Percentiles rank a stretch among this genome's conserved stretches.
These are phyloP conservation scores for Cataglyphis cursor DNA, from an alignment of 2,888 invertebrate genomes.

Conservation along the genomic window DNA sequence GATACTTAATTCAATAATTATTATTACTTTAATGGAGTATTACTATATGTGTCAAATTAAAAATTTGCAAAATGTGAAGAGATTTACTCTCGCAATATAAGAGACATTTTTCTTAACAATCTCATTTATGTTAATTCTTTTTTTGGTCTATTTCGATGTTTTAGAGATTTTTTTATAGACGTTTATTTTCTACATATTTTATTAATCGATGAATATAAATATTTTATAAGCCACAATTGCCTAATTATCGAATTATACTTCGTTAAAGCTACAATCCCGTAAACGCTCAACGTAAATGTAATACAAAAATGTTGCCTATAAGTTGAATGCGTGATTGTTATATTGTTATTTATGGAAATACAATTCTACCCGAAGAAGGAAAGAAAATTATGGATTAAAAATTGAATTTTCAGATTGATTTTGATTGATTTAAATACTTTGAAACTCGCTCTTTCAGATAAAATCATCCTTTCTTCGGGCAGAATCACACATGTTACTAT, in stretches of 20 bases:
- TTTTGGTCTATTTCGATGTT: background rate
- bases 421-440: background rate
- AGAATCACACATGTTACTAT: background rate
- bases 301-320: background rate
- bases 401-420: background rate
- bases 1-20: background rate
- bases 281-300: background rate
- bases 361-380: background rate
- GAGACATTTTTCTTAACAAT: background rate
- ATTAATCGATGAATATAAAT: background rate
- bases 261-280: background rate
- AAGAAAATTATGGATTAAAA: background rate
- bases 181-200: background rate
- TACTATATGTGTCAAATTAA: background rate
- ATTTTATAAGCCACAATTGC: background rate
- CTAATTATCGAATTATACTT: background rate
- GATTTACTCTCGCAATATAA: background rate
- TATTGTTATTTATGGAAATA: slow-evolving; percentile 2
- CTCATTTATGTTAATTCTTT: background rate
- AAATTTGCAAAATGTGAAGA: background rate
- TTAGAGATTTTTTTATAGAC: background rate
- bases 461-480: background rate
- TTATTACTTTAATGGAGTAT: background rate
- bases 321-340: slow-evolving; percentile 16
- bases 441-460: background rate